phyloP scores from a whole-genome alignment of 2,888 invertebrate species.

The Flabesymbios commensalis region DNA sequence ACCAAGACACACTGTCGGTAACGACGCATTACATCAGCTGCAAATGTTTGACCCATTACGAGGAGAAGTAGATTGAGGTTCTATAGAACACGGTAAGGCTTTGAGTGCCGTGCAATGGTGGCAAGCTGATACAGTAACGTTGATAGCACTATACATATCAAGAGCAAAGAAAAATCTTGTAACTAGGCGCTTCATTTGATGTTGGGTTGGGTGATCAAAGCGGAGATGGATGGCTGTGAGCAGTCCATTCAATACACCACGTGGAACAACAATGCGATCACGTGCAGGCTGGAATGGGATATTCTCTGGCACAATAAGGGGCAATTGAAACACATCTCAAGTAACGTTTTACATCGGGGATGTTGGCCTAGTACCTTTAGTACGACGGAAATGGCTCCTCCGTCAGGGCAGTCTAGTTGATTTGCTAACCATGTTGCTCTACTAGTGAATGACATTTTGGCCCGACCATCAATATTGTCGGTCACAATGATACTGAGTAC shows the following conservation, averaged over 20 bases:
- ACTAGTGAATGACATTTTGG: slow-evolving; percentile 7
- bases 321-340: neutral
- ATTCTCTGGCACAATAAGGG: neutral
- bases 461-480: neutral
- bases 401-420: slow-evolving; percentile 12
- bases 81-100: neutral
- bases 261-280: slow-evolving; percentile 2
- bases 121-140: neutral
- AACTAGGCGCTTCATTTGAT: slow-evolving; percentile 6
- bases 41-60: neutral
- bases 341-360: slow-evolving; percentile 7
- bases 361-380: slow-evolving; percentile 12
- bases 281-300: neutral
- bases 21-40: slow-evolving; percentile 2
- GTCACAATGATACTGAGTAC: neutral
- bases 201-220: slow-evolving; percentile 1
- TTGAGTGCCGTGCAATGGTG: slow-evolving; percentile 1
- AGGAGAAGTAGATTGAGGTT: neutral
- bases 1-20: neutral
- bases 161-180: slow-evolving; percentile 1
- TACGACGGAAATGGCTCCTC: slow-evolving; percentile 1
- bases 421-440: neutral
- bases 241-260: neutral
- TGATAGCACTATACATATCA: neutral
- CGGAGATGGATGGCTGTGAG: slow-evolving; percentile 4